These are phyloP conservation scores for Dicentrarchus labrax DNA, from an alignment of 2,113 vertebrate genomes.

Conservation along the genomic window DNA sequence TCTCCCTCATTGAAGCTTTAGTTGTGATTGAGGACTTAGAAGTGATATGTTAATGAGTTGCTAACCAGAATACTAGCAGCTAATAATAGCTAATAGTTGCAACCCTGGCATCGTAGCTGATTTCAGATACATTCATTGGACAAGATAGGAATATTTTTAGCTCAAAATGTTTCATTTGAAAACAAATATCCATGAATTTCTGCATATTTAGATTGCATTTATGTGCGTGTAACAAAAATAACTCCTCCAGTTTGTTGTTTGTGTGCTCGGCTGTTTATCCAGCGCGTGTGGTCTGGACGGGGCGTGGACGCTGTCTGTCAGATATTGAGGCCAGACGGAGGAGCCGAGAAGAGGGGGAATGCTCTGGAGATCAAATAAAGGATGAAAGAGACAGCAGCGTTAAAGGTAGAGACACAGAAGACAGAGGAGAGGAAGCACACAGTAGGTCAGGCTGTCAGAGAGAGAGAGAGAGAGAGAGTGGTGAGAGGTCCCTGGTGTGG, in stretches of 20 bases:
- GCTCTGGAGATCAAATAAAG: slow-evolving; percentile 63
- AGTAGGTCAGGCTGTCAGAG: slow-evolving; percentile 47
- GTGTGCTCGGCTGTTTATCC: neutral
- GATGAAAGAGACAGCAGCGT: slow-evolving; percentile 49
- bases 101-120: neutral
- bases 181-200: no score
- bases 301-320: slow-evolving; percentile 41
- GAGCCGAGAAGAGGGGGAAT: slow-evolving; percentile 15
- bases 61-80: neutral
- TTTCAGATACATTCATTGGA: neutral
- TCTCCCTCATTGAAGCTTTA: neutral
- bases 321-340: slow-evolving; percentile 61
- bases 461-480: slow-evolving; percentile 9
- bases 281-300: slow-evolving; percentile 20
- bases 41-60: neutral
- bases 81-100: neutral
- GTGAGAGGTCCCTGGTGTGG: slow-evolving; percentile 51
- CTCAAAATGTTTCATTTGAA: neutral
- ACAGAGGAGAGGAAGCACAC: slow-evolving; percentile 24
- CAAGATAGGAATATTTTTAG: neutral
- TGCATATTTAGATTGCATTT: neutral
- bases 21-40: neutral
- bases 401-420: slow-evolving; percentile 45
- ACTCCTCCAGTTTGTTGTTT: neutral
- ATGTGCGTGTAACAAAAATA: neutral